Evolutionary conservation across 2,113 vertebrate genomes (phyloP).

Genomic region (Phalacrocorax aristotelis): DNA sequence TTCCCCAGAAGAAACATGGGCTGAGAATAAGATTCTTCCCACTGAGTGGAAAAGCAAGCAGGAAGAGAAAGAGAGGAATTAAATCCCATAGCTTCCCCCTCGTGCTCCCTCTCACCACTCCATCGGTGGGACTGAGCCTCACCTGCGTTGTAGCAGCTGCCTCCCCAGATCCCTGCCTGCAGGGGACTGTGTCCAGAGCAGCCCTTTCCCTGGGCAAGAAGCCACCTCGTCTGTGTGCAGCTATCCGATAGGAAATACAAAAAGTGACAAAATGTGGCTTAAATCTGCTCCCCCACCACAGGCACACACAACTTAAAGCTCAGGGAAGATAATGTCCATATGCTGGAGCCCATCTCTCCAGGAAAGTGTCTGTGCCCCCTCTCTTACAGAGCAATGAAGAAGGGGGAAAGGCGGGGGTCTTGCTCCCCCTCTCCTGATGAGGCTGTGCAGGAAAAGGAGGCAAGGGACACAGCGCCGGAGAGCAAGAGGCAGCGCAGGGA

Average conservation of each 20-base stretch:
- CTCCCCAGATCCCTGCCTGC: background rate
- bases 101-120: fast-evolving
- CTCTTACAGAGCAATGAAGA: background rate
- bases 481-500: fast-evolving
- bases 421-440: fast-evolving
- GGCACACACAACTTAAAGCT: background rate
- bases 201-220: background rate
- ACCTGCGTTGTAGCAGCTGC: background rate
- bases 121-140: background rate
- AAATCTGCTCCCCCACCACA: background rate
- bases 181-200: background rate
- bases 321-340: background rate
- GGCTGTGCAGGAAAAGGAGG: background rate
- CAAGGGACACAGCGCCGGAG: fast-evolving
- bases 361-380: background rate
- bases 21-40: background rate
- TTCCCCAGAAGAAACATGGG: background rate
- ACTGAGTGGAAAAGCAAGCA: background rate
- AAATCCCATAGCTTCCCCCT: background rate
- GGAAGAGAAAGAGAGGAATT: background rate
- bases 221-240: background rate
- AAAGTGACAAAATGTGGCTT: background rate
- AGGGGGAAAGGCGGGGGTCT: background rate
- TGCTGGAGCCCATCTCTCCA: background rate
- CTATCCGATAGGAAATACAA: background rate